A percentile compares a stretch with the other conserved stretches of the same genome.
Evolutionary conservation across 2,113 vertebrate species (phyloP).

Genomic region (Daboia siamensis): DNA sequence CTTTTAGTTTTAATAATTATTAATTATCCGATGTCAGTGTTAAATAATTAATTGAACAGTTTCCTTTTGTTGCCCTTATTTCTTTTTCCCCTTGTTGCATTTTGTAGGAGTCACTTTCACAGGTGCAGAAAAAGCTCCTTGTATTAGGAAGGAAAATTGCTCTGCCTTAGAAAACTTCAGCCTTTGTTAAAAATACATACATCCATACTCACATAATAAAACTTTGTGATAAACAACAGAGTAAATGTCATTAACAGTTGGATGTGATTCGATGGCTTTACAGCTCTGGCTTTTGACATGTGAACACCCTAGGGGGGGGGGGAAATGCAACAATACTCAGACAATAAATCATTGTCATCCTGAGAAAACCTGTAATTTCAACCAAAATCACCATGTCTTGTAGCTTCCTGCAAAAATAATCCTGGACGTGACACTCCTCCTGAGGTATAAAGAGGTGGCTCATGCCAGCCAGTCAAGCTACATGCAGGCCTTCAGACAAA

Average conservation of each 20-base stretch:
- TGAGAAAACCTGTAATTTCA: too few species aligned
- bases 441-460: neutral
- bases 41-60: neutral
- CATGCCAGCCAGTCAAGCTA: too few species aligned
- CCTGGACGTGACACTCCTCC: neutral
- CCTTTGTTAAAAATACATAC: too few species aligned
- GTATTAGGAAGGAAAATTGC: neutral
- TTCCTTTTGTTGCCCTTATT: neutral
- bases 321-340: too few species aligned
- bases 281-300: too few species aligned
- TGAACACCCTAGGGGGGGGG: neutral
- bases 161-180: neutral
- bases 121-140: neutral
- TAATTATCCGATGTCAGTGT: neutral
- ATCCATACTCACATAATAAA: neutral
- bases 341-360: neutral
- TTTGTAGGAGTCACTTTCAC: neutral
- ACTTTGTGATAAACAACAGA: neutral
- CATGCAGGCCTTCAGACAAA: neutral
- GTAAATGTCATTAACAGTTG: neutral
- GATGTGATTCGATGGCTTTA: too few species aligned
- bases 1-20: neutral
- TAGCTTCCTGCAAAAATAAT: neutral
- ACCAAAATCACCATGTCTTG: neutral
- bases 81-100: too few species aligned